A percentile compares a stretch with the other conserved stretches of the same genome.
phyloP scores from a whole-genome alignment of 2,113 vertebrate genomes.

The Cathartes aura region DNA sequence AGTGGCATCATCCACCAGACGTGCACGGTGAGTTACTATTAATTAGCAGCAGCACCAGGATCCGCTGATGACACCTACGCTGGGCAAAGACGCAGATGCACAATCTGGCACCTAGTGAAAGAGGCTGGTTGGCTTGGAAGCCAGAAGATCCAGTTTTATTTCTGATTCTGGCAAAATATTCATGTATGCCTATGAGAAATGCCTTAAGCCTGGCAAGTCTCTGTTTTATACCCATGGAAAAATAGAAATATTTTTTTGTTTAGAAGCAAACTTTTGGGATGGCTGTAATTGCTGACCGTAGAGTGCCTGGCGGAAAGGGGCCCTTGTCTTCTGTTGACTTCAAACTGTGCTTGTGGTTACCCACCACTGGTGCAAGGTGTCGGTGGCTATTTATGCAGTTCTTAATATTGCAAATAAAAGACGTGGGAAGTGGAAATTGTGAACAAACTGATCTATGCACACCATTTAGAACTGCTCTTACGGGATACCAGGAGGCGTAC shows the following conservation, averaged over 20 bases:
- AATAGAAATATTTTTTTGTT: neutral
- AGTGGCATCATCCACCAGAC: neutral
- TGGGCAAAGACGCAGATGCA: neutral
- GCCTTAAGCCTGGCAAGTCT: neutral
- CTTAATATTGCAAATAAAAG: neutral
- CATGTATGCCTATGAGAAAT: neutral
- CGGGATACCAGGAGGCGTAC: fast-evolving
- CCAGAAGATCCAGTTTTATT: neutral
- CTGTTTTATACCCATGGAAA: neutral
- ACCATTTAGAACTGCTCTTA: neutral
- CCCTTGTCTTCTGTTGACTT: neutral
- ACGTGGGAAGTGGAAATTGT: neutral
- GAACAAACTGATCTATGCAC: neutral
- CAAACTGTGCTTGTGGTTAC: neutral
- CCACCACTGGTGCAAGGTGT: neutral
- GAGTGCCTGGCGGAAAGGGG: neutral
- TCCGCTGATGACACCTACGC: fast-evolving
- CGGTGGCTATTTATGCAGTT: neutral
- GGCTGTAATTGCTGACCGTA: neutral
- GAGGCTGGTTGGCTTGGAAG: neutral
- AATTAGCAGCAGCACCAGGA: neutral
- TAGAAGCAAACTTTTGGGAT: neutral
- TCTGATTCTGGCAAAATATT: neutral
- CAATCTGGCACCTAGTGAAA: neutral
- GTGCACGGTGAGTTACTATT: neutral